Percentiles rank a stretch among this genome's conserved stretches.
Evolutionary conservation across 2,113 vertebrate genomes (phyloP).

Genomic region (Entelurus aequoreus): DNA sequence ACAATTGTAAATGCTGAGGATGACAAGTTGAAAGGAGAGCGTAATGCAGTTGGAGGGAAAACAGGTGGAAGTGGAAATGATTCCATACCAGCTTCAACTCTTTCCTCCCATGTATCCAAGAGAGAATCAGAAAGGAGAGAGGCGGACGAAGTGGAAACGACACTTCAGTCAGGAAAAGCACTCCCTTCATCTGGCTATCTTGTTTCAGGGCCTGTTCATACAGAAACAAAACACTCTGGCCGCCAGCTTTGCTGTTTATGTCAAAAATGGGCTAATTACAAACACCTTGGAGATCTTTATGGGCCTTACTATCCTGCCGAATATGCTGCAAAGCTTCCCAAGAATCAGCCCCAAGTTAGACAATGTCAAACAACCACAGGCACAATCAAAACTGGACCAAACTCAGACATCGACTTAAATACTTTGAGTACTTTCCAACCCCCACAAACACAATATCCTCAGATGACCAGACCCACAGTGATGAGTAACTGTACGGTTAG

Average conservation of each 20-base stretch:
- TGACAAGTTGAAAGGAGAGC: constrained; percentile 75
- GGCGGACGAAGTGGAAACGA: constrained; percentile 60
- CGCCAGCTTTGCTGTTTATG: constrained; percentile 94
- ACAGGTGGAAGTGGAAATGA: constrained; percentile 51
- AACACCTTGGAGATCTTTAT: constrained; percentile 95
- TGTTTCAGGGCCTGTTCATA: constrained; percentile 87
- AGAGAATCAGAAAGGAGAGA: constrained; percentile 65
- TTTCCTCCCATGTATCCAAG: constrained; percentile 60
- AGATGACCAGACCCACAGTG: constrained; percentile 39
- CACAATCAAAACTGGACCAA: constrained; percentile 51
- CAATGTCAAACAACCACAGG: constrained; percentile 55
- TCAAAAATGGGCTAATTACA: constrained; percentile 97
- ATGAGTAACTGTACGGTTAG: constrained; percentile 46
- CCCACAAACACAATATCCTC: constrained; percentile 41
- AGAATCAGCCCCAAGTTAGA: constrained; percentile 83
- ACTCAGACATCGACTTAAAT: constrained; percentile 44
- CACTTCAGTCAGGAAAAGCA: constrained; percentile 81
- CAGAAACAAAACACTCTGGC: constrained; percentile 85
- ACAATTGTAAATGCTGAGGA: constrained; percentile 95
- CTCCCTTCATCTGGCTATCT: constrained; percentile 88
- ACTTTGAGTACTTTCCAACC: constrained; percentile 72
- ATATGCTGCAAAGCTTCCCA: constrained; percentile 88
- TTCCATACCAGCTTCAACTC: constrained; percentile 49
- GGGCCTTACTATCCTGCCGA: constrained; percentile 97
- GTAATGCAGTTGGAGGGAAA: constrained; percentile 54